phyloP scores from a whole-genome alignment of 2,113 vertebrate genomes.

The Pelvicachromis taeniatus region DNA sequence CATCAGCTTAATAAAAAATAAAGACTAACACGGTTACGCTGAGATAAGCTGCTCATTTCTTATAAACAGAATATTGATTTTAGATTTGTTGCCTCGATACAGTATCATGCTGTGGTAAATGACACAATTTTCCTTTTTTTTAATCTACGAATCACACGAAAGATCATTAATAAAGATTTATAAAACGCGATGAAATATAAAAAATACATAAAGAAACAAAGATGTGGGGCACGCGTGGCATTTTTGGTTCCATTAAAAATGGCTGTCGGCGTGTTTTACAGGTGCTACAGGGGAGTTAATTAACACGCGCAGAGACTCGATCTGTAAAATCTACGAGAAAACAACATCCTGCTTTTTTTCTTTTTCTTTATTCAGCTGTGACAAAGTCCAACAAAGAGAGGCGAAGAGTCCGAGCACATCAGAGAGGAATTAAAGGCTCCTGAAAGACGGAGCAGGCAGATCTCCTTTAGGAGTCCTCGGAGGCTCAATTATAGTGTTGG shows the following conservation, averaged over 20 bases:
- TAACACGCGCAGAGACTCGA: background rate
- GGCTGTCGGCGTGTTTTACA: background rate
- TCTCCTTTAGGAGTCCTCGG: constrained; percentile 34
- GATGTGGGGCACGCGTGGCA: background rate
- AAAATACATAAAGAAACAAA: background rate
- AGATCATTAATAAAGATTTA: background rate
- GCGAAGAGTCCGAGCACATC: background rate
- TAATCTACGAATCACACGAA: background rate
- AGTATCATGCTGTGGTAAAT: background rate
- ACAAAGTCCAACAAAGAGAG: background rate
- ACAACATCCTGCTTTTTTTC: background rate
- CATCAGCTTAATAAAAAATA: background rate
- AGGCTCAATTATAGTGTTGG: constrained; percentile 50
- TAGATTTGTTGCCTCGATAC: rapidly evolving
- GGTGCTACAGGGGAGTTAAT: background rate
- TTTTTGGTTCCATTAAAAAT: background rate
- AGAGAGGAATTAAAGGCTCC: constrained; percentile 11
- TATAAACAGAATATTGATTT: background rate
- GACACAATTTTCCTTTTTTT: background rate
- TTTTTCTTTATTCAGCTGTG: background rate
- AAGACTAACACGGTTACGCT: background rate
- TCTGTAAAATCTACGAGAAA: background rate
- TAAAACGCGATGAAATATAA: background rate
- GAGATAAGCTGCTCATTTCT: background rate
- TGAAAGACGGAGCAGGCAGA: constrained; percentile 13